Conservation (phyloP, 2,797 vertebrate genomes). For the Argya squamiceps region DNA sequence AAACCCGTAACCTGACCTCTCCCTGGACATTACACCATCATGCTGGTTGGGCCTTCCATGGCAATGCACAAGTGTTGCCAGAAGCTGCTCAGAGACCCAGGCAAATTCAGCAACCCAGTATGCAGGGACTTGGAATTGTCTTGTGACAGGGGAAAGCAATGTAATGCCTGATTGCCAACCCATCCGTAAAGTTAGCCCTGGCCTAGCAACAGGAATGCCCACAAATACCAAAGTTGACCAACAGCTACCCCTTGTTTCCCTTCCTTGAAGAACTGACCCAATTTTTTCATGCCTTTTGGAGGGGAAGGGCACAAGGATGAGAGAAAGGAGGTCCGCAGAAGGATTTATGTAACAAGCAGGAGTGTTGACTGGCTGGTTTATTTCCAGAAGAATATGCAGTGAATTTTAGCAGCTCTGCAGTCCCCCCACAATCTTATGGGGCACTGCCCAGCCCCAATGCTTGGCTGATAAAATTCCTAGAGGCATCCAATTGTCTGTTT, state of each 20-base stretch:
- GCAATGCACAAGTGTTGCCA: background rate
- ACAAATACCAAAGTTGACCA: background rate
- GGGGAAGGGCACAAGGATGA: background rate
- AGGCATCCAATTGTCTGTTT: background rate
- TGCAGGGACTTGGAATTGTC: background rate
- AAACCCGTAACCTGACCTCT: background rate
- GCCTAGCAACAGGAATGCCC: background rate
- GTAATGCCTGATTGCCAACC: background rate
- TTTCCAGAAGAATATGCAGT: background rate
- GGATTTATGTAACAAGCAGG: background rate
- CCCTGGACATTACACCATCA: rapidly evolving
- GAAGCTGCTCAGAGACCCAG: background rate
- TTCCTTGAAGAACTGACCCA: background rate
- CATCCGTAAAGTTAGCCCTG: background rate
- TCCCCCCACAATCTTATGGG: background rate
- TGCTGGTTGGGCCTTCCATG: background rate
- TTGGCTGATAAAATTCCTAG: background rate
- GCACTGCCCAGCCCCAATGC: background rate
- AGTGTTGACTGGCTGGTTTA: background rate
- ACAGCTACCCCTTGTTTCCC: background rate
- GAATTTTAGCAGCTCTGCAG: background rate
- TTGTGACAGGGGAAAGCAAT: background rate
- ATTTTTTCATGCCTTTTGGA: background rate
- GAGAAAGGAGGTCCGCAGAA: background rate
- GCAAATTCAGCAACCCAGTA: background rate